Base-by-base conservation (phyloP, 2,797 vertebrate genomes). In the Thripadectes ignobilis region DNA sequence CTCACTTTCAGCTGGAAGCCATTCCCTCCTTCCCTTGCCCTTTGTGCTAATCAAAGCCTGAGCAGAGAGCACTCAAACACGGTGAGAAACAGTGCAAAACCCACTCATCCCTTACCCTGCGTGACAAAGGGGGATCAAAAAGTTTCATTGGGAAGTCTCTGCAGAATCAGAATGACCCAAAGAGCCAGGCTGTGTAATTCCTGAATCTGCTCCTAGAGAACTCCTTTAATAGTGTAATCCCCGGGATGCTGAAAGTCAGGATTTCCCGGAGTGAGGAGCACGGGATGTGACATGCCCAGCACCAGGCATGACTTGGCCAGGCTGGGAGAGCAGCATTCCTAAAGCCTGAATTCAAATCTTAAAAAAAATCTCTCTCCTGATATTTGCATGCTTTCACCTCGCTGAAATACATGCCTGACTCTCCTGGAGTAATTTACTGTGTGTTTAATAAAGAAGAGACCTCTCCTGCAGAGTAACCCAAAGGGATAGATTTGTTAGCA, bases 221-320 rank as follows among this genome's bases (percentile, higher is more conserved):
- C 5, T 4, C 69, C 76, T 93, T 68, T 68, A 68, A 75, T 58
- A 51, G 8, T 32, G 36, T 67, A 82, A 96, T 91, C 43, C 61
- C 67, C 4, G 3, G 55, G 48, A 87, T 85, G 55, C 48, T 79
- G 88, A 23, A 86, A 67, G 10, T 86, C 9, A 21, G 62, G 32
- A n/a, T 90, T 85, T 92, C 73, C 82, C 75, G 43, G 9, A 72
- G 76, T 80, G 95, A 95, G 92, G 62, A 55, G 24, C 39, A 45
- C 67, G 89, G 58, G 10, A 66, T 61, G 75, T 10, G 61, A 32
- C 65, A n/a, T 14, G 6, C 2, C 7, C 7, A 68, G 46, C 46
- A 23, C 67, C 36, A 90, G 61, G 73, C 12, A 8, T 59, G 43
- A 54, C 43, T 77, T 14, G 3, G 10, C 49, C 67, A 9, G 7